Conservation (phyloP, 2,888 invertebrate genomes). For the Allacma fusca region DNA sequence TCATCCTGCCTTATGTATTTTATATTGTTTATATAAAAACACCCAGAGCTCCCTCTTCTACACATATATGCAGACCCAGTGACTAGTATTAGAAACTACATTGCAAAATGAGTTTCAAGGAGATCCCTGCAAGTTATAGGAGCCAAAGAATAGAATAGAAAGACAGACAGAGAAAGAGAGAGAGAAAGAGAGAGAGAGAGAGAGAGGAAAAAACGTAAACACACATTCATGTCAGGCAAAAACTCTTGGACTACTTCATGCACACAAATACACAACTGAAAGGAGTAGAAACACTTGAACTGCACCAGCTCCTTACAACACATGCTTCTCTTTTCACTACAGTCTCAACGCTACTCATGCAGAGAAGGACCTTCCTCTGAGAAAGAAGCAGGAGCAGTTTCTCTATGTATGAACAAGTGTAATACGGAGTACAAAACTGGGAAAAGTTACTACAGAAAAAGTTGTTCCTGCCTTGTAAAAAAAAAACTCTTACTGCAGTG, state of each 20-base stretch:
- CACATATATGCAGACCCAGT: not conserved
- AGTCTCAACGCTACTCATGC: not conserved
- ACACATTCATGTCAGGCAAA: conserved; percentile 6
- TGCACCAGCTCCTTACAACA: not conserved
- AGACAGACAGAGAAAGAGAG: not conserved
- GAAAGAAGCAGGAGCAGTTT: too few species aligned
- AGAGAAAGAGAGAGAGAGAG: conserved; percentile 1
- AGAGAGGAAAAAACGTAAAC: conserved; percentile 4
- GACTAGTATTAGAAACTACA: not conserved
- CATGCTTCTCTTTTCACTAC: not conserved
- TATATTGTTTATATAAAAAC: not conserved
- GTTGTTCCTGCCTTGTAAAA: too few species aligned
- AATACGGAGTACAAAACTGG: too few species aligned
- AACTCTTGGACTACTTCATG: not conserved
- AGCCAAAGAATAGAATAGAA: not conserved
- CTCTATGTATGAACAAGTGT: too few species aligned
- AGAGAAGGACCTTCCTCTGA: not conserved
- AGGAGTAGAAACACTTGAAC: too few species aligned
- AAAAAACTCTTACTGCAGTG: too few species aligned
- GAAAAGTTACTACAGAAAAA: too few species aligned
- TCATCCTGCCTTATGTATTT: not conserved
- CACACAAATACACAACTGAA: not conserved
- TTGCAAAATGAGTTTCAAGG: not conserved
- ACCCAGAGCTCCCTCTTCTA: not conserved
- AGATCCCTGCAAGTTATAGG: not conserved